These are phyloP conservation scores for Lateolabrax maculatus DNA, from an alignment of 2,797 vertebrate genomes.

Conservation along the genomic window DNA sequence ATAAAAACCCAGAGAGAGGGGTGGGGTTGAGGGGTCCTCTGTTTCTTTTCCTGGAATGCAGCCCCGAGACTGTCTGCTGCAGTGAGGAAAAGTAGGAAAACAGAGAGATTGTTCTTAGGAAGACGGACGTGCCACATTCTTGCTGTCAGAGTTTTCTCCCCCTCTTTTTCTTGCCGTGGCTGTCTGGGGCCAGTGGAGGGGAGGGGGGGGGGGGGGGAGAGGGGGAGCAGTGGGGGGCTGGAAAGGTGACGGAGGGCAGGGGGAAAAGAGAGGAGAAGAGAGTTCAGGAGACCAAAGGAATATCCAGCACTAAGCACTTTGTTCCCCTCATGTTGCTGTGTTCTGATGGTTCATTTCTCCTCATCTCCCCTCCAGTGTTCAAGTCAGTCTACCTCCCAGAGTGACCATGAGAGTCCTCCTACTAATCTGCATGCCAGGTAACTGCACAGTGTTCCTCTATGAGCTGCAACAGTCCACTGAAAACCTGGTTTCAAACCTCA, in stretches of 20 bases:
- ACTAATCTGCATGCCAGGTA: constrained; percentile 78
- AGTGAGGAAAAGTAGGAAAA: constrained; percentile 75
- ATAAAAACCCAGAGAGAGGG: constrained; percentile 49
- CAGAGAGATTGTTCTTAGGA: constrained; percentile 77
- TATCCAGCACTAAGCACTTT: constrained; percentile 30
- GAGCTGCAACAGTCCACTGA: not conserved
- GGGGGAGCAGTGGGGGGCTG: constrained; percentile 41
- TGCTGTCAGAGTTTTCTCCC: constrained; percentile 63
- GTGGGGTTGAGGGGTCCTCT: constrained; percentile 71
- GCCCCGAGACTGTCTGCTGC: constrained; percentile 74
- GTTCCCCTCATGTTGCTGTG: constrained; percentile 32
- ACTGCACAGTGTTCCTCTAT: constrained; percentile 11
- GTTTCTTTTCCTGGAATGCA: constrained; percentile 83
- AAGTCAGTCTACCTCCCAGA: constrained; percentile 80
- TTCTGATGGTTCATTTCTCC: constrained; percentile 27
- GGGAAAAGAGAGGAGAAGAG: constrained; percentile 36
- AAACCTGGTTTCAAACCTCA: not conserved
- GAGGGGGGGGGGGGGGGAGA: constrained; percentile 10
- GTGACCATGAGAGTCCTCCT: constrained; percentile 81
- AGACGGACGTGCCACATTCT: constrained; percentile 83
- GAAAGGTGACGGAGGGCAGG: constrained; percentile 59
- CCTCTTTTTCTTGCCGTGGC: constrained; percentile 27
- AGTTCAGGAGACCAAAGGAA: constrained; percentile 37
- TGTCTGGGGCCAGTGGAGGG: constrained; percentile 64
- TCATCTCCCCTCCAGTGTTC: constrained; percentile 56